Evolutionary conservation across 2,888 invertebrate species (phyloP), one percentile per base, ranked within the genome.

Genomic region (Caenorhabditis sp.): DNA sequence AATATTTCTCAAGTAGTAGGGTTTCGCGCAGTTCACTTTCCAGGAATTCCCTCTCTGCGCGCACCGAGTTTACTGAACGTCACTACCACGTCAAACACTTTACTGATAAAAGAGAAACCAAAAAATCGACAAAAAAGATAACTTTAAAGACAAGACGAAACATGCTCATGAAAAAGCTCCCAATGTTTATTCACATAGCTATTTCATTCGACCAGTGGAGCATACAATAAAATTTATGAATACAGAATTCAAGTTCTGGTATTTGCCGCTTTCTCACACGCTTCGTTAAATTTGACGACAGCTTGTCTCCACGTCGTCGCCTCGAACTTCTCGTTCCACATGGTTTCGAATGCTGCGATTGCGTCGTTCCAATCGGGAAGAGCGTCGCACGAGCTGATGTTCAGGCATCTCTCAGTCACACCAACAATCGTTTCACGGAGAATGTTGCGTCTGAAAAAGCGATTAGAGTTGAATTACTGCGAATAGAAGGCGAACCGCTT

Each of bases 341-440:
- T 9, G 6, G 35, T 40, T 2, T 47, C 6, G 18, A 80, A 68
- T 11, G 51, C 5, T 8, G 37, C 13, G 24, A 80, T 68, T 0
- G 40, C 24, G 2, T 61, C 62, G 8, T 83, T 92, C 86, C 96
- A 93, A 92, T 95, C 94, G 0, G 96, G 96, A 92, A 95, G 93
- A 81, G 94, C 94, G 70, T 94, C 94, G 91, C 96, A 96, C 78
- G 95, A 95, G 24, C 95, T 94, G 76, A 96, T 94, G 93, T 97
- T 97, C 70, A 97, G 93, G 82, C 97, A 93, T 37, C 94, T 94
- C 47, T 95, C 94, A 92, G 97, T 96, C 91, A 96, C 94, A 85
- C 94, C 94, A 88, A 95, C 95, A 96, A 96, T 96, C 20, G 92
- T 79, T 1, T 85, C 76, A 5, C 85, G 85, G 20, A 93, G 80